phyloP scores from a whole-genome alignment of 2,888 invertebrate genomes.

The Cryptus viduatorius region DNA sequence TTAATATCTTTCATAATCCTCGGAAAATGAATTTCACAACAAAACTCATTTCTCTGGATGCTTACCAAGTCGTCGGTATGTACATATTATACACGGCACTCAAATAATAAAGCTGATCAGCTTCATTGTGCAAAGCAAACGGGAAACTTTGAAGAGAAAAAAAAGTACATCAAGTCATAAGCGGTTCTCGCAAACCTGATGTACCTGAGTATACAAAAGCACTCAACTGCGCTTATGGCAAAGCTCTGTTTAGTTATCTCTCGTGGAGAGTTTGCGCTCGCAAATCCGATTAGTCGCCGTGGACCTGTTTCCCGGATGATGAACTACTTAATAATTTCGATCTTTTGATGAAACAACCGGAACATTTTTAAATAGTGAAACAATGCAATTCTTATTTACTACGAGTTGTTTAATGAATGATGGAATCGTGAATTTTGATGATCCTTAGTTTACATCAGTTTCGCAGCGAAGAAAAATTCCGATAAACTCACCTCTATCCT shows the following conservation, averaged over 20 bases:
- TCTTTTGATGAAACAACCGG: no score
- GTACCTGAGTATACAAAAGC: not conserved
- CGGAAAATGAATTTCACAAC: not conserved
- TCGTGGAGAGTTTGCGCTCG: no score
- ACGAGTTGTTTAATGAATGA: not conserved
- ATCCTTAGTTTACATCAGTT: not conserved
- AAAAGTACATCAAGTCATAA: not conserved
- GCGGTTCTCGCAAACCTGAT: not conserved
- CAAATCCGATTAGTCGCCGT: not conserved
- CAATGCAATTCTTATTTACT: no score
- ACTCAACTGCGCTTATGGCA: not conserved
- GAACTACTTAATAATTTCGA: not conserved
- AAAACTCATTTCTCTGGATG: not conserved
- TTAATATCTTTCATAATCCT: not conserved
- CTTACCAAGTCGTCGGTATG: not conserved
- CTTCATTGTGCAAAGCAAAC: not conserved
- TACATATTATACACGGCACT: not conserved
- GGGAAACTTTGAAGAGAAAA: not conserved
- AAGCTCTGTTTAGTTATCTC: not conserved
- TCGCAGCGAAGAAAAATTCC: not conserved
- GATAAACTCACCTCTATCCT: conserved; percentile 85
- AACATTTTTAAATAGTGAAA: no score
- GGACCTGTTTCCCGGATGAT: not conserved
- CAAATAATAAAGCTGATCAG: not conserved
- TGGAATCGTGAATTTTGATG: not conserved